Conservation (phyloP, 2,797 vertebrate species). For the Sorex maritimensis region DNA sequence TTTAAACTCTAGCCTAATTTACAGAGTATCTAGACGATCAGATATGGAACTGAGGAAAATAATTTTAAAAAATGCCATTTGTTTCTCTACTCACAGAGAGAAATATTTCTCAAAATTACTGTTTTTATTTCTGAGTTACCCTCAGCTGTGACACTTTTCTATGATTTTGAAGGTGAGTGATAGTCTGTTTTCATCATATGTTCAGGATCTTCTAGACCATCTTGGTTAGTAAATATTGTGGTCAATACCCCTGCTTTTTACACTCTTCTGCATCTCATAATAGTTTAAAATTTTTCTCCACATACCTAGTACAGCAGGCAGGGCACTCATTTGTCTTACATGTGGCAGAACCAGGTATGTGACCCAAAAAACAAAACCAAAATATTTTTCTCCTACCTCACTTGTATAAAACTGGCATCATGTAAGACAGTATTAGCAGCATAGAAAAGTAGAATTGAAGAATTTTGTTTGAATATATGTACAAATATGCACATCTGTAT, state of each 20-base stretch:
- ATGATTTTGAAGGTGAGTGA: not conserved
- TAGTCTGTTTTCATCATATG: not conserved
- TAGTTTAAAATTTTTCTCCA: constrained; percentile 38
- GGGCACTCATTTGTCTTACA: too few species aligned
- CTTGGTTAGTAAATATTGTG: not conserved
- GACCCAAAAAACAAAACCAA: too few species aligned
- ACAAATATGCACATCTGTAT: too few species aligned
- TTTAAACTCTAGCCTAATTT: constrained; percentile 23
- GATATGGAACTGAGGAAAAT: not conserved
- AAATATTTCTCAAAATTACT: not conserved
- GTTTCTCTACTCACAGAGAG: not conserved
- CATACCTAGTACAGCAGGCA: too few species aligned
- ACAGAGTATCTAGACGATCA: not conserved
- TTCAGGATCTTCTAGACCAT: not conserved
- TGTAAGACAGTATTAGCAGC: constrained; percentile 6
- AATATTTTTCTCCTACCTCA: constrained; percentile 5
- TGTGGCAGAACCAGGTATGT: too few species aligned
- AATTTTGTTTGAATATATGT: constrained; percentile 46
- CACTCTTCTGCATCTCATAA: not conserved
- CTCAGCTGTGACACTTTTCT: not conserved
- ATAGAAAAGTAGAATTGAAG: constrained; percentile 16
- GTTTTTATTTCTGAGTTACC: not conserved
- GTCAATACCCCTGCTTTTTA: not conserved
- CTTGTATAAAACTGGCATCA: not conserved
- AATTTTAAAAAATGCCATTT: constrained; percentile 5